Evolutionary conservation across 2,888 invertebrate species (phyloP), one percentile per base, ranked within the genome.

Genomic region (Philhelius pedissequus): DNA sequence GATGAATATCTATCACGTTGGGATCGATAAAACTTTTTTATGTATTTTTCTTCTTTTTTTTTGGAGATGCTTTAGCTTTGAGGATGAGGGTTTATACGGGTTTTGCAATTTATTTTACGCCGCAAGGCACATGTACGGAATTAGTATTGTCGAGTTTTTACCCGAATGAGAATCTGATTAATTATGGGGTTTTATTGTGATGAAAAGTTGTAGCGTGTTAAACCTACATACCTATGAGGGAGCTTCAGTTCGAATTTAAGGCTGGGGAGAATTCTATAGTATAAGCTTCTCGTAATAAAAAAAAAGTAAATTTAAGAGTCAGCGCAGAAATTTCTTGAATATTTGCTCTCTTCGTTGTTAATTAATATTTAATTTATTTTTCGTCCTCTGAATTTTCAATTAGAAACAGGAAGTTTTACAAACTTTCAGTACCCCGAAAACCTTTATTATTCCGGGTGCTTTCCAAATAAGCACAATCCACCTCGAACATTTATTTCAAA

Each of bases 1-100:
- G 62, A 60, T 62, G 62, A 38, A 22, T 58, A 40, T 58, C 58
- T 58, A 38, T 58, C 15, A 38, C n/a, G n/a, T n/a, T 52, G 58
- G 58, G 22, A 35, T 7, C 9, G 58, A 38, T 38, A 25, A 25
- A 58, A 25, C n/a, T 40, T 25, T 22, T 58, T 60, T 62, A 43
- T 60, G 38, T 58, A n/a, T n/a, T n/a, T n/a, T n/a, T n/a, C n/a
- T n/a, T n/a, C n/a, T n/a, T n/a, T 18, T 60, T 60, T 40, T 62
- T 62, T 11, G 43, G 22, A 43, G 62, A 30, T 62, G 40, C 40
- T 60, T 40, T 60, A 40, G n/a, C n/a, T n/a, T n/a, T 25, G 15
- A n/a, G n/a, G n/a, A n/a, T 40, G 38, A 7, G 18, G 62, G 43
- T 18, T 56, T 56, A 56, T 56, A 56, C 32, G 56, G 62, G 43